Conservation (phyloP, 2,797 vertebrate species). For the Linurgus olivaceus region DNA sequence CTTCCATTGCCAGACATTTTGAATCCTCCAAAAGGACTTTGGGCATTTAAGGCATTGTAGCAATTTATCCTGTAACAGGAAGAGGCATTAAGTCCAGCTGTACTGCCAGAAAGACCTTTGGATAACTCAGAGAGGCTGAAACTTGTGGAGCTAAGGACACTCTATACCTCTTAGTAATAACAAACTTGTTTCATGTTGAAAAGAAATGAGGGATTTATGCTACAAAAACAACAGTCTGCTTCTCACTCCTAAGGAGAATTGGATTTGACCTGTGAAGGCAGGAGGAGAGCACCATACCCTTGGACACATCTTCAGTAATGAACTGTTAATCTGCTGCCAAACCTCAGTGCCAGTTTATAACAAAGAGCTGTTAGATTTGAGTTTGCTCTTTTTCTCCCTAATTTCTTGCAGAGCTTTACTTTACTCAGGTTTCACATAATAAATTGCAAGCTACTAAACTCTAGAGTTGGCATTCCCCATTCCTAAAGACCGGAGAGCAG, state of each 20-base stretch:
- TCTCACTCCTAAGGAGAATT: background rate
- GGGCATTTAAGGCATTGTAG: slow-evolving; percentile 97
- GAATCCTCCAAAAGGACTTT: slow-evolving; percentile 99
- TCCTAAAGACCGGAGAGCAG: background rate
- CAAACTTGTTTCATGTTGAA: background rate
- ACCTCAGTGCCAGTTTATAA: background rate
- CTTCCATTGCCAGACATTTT: slow-evolving; percentile 99
- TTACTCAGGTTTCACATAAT: background rate
- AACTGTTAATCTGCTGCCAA: background rate
- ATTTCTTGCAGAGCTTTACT: background rate
- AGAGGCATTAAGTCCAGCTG: slow-evolving; percentile 1
- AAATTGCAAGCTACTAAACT: background rate
- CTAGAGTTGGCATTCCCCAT: background rate
- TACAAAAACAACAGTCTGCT: background rate
- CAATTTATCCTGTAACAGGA: slow-evolving; percentile 91
- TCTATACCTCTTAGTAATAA: background rate
- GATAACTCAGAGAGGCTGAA: background rate
- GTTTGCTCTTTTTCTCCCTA: background rate
- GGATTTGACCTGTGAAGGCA: background rate
- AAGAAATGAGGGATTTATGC: background rate
- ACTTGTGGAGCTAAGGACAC: background rate
- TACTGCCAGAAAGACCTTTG: background rate
- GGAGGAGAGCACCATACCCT: background rate
- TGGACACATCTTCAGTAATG: background rate
- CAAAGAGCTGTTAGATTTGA: background rate